phyloP scores from a whole-genome alignment of 1,140 invertebrate species.

The Telenomus remus region DNA sequence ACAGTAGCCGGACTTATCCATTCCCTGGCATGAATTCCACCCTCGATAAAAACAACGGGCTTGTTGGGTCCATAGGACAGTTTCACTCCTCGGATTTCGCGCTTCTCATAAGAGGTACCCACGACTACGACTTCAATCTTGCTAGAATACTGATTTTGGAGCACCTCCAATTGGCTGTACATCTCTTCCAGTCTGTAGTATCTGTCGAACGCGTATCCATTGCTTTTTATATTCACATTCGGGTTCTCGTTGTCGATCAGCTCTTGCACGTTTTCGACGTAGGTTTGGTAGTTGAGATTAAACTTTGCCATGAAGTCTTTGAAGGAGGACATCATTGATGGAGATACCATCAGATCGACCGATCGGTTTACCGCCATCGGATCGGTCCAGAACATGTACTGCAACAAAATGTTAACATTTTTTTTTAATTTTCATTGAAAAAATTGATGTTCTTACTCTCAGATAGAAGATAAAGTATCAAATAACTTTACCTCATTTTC shows the following conservation, averaged over 20 bases:
- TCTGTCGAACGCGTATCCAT: conserved; percentile 68
- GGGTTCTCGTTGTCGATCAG: conserved; percentile 65
- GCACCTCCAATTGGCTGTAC: conserved; percentile 70
- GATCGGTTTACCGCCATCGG: conserved; percentile 46
- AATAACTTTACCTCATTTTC: conserved; percentile 42
- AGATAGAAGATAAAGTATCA: no score
- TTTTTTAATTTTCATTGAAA: background rate
- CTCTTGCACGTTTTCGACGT: conserved; percentile 64
- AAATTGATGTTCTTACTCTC: no score
- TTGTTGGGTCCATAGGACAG: conserved; percentile 74
- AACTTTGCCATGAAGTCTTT: conserved; percentile 55
- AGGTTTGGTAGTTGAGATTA: conserved; percentile 36
- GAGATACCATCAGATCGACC: conserved; percentile 68
- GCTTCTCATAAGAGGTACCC: conserved; percentile 78
- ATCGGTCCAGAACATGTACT: conserved; percentile 67
- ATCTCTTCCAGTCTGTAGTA: conserved; percentile 77
- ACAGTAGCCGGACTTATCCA: conserved; percentile 85
- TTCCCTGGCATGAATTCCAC: conserved; percentile 84
- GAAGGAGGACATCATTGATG: conserved; percentile 55
- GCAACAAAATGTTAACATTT: conserved; percentile 12
- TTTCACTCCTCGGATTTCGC: conserved; percentile 79
- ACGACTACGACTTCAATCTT: conserved; percentile 75
- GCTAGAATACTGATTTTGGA: conserved; percentile 72
- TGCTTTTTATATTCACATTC: background rate
- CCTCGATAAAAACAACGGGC: conserved; percentile 78